phyloP scores from a whole-genome alignment of 2,113 vertebrate genomes.

The Prunella fulvescens region DNA sequence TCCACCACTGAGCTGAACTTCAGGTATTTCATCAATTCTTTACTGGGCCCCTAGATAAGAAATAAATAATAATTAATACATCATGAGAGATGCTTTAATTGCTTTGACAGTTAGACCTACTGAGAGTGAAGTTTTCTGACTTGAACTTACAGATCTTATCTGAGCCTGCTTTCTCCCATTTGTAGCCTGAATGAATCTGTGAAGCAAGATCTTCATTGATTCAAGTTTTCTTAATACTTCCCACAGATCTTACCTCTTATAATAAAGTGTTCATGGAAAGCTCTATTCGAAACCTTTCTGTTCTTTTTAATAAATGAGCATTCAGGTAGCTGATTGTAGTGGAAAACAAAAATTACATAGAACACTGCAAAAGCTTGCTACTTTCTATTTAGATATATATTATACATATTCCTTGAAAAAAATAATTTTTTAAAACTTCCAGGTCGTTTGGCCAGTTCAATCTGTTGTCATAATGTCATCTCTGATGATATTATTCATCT shows the following conservation, averaged over 20 bases:
- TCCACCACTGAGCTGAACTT: background rate
- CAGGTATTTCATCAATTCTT: background rate
- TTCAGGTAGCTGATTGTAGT: background rate
- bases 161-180: background rate
- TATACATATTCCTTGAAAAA: background rate
- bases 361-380: background rate
- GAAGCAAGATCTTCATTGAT: background rate
- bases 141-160: background rate
- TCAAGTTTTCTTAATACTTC: background rate
- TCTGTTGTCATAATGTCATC: background rate
- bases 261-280: background rate
- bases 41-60: background rate
- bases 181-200: background rate
- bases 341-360: background rate
- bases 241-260: background rate
- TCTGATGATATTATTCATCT: background rate
- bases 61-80: background rate
- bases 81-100: background rate
- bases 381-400: background rate
- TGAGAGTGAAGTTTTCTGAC: background rate
- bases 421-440: background rate
- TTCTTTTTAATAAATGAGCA: background rate
- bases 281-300: background rate
- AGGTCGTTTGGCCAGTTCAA: background rate
- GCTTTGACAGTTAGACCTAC: background rate